Evolutionary conservation across 2,888 invertebrate genomes (phyloP).

Genomic region (Melieria picta): DNA sequence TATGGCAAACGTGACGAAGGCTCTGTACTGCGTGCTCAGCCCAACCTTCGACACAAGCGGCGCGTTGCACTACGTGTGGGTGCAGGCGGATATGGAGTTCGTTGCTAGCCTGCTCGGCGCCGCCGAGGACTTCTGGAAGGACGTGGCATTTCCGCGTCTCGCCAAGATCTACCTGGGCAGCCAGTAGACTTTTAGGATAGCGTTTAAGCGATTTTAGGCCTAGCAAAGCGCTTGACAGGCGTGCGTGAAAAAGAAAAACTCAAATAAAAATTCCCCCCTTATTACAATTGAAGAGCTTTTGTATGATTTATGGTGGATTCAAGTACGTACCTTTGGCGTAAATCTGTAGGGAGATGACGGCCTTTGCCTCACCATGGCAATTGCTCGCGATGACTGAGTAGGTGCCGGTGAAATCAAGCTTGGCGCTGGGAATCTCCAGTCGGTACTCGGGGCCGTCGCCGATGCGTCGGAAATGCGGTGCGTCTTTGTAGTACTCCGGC

Average conservation of each 20-base stretch:
- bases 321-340: constrained; percentile 77
- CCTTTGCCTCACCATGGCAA: constrained; percentile 84
- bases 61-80: constrained; percentile 65
- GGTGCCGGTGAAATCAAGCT: constrained; percentile 86
- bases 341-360: constrained; percentile 87
- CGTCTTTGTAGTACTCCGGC: constrained; percentile 89
- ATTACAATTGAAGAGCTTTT: background rate
- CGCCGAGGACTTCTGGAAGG: constrained; percentile 63
- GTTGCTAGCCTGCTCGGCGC: constrained; percentile 58
- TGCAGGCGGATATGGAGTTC: constrained; percentile 63
- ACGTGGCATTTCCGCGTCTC: constrained; percentile 60
- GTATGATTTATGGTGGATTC: constrained; percentile 6
- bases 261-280: constrained; percentile 13
- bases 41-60: constrained; percentile 64
- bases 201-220: constrained; percentile 27
- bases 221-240: constrained; percentile 15
- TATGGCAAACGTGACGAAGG: constrained; percentile 64
- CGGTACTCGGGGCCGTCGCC: constrained; percentile 84
- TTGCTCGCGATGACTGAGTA: constrained; percentile 87
- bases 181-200: constrained; percentile 33
- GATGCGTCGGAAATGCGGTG: constrained; percentile 79
- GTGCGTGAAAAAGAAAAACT: background rate
- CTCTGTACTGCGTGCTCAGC: constrained; percentile 63
- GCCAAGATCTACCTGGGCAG: constrained; percentile 55
- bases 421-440: constrained; percentile 86